Evolutionary conservation across 2,888 invertebrate species (phyloP).

Genomic region (Syrista parreyssii): DNA sequence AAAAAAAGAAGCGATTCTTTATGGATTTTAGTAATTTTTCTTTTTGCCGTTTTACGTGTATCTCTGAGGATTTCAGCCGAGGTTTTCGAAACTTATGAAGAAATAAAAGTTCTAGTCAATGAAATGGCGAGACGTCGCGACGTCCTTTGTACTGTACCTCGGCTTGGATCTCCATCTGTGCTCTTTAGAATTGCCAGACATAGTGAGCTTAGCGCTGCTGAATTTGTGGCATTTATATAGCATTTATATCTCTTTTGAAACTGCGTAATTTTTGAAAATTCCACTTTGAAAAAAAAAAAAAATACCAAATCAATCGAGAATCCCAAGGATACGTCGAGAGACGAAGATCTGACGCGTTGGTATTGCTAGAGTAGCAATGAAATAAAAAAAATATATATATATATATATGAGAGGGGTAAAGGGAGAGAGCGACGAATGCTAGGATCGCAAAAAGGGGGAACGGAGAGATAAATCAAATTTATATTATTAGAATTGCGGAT

Average conservation of each 20-base stretch:
- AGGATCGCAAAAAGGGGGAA: too few relatives aligned
- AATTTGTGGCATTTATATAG: not conserved
- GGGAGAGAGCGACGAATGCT: too few relatives aligned
- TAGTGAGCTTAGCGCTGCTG: not conserved
- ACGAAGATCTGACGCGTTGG: too few relatives aligned
- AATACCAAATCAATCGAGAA: too few relatives aligned
- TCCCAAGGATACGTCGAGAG: too few relatives aligned
- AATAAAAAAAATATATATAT: too few relatives aligned
- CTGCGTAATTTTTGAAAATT: too few relatives aligned
- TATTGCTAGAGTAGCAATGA: too few relatives aligned
- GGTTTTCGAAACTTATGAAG: not conserved
- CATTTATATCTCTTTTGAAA: not conserved
- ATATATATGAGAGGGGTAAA: too few relatives aligned
- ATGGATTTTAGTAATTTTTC: not conserved
- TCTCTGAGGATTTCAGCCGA: not conserved
- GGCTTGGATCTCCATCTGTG: not conserved
- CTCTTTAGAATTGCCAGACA: not conserved
- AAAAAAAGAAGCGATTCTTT: not conserved
- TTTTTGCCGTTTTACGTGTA: not conserved
- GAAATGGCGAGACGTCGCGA: not conserved
- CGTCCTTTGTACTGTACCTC: not conserved
- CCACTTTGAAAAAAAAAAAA: too few relatives aligned
- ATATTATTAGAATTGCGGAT: constrained; percentile 8
- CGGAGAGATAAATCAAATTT: constrained; percentile 5
- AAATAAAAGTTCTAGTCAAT: not conserved